These are phyloP conservation scores for Latrodectus hesperus DNA, from an alignment of 2,888 invertebrate species.

Conservation along the genomic window DNA sequence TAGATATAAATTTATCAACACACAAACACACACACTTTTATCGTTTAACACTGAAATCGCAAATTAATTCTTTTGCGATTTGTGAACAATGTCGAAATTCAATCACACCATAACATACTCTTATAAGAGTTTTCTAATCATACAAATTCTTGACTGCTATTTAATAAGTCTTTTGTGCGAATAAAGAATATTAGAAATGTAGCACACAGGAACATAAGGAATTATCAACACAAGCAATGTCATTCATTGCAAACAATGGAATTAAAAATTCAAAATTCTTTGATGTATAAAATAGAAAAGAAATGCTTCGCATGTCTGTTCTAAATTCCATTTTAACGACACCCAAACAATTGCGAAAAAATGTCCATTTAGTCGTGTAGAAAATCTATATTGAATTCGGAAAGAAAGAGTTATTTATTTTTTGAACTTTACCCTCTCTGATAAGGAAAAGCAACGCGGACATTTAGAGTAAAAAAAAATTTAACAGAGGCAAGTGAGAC, in stretches of 20 bases:
- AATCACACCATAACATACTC: too few relatives aligned
- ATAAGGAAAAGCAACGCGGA: constrained; percentile 34
- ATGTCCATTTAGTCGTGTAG: constrained; percentile 13
- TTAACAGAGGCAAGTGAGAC: constrained; percentile 41
- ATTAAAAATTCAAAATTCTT: neutral
- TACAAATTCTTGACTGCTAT: neutral
- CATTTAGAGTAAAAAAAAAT: constrained; percentile 34
- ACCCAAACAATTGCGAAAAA: constrained; percentile 42
- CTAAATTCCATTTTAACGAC: constrained; percentile 43
- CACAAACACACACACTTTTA: too few relatives aligned
- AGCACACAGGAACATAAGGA: neutral
- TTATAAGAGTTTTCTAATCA: too few relatives aligned
- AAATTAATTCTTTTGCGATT: too few relatives aligned
- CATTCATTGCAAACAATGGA: neutral
- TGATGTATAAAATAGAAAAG: constrained; percentile 10
- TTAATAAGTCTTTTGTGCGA: neutral
- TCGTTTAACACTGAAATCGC: too few relatives aligned
- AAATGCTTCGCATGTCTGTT: constrained; percentile 6
- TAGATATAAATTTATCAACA: too few relatives aligned
- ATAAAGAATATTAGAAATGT: neutral
- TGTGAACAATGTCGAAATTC: too few relatives aligned
- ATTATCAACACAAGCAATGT: neutral
- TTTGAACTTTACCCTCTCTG: constrained; percentile 40
- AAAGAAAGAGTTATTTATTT: constrained; percentile 36
- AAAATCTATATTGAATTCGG: constrained; percentile 22